Base-by-base conservation (phyloP, 92 coral and sea anemone genomes). In the Zoanthus solanderi region DNA sequence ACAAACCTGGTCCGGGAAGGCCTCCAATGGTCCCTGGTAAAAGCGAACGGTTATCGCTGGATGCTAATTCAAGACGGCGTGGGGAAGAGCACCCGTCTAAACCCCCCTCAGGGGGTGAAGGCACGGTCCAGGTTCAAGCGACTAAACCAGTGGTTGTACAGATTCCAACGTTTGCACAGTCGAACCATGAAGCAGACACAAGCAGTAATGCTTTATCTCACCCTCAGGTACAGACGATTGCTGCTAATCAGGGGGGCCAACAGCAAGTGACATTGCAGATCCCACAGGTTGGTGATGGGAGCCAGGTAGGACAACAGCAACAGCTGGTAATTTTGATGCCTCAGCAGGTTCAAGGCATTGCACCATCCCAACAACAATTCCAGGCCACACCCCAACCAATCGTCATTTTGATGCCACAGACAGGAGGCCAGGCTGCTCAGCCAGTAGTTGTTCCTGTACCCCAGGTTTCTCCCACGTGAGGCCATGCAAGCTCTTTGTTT, bases 391-490 rank as follows among this genome's bases (percentile, higher is more conserved):
- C 85, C 15, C 98, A 95, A 65, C 98, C 98, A 23, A 93, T 95
- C 66, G 98, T 95, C 17, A 95, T 95, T 61, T 92, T 93, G 67
- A 95, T 95, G 98, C 98, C 98, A 16, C 98, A 95, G 84, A 74
- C 92, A 28, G 96, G 96, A 78, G 88, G 91, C 50, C 94, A 89
- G 81, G 81, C 94, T 88, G 84, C 95, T 16, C 98, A 95, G 56
- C 93, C 96, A 14, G 87, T 93, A 29, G 94, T 95, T 75, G 93
- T 95, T 14, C 96, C 98, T 28, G 66, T 95, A 78, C 94, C 98
- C 79, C 98, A 95, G 88, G 58, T 89, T 31, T 63, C 93, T 17
- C 23, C 75, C 46, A 46, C 75, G 63, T 81, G 75, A 81, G 75
- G 44, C 7, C 23, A 15, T 16, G 11, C 12, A 18, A 44, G 46